A percentile compares a stretch with the other conserved stretches of the same genome.
Evolutionary conservation across 2,888 invertebrate genomes (phyloP).

Genomic region (Ophonus ardosiacus): DNA sequence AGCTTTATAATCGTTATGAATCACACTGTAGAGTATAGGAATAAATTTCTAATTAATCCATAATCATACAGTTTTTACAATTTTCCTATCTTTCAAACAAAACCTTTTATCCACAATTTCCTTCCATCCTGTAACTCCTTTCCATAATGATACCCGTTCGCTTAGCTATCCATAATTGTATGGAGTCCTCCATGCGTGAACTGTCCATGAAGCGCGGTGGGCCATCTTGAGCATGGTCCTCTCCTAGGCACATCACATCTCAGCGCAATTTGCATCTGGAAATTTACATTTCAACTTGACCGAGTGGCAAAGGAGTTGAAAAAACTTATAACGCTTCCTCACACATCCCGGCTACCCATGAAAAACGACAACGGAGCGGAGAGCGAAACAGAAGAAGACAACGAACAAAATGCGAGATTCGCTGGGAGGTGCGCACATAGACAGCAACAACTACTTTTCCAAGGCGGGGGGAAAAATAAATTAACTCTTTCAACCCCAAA

Average conservation of each 20-base stretch:
- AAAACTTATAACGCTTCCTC: constrained; percentile 52
- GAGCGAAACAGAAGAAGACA: constrained; percentile 28
- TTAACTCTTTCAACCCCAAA: too few species aligned
- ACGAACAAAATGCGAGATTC: constrained; percentile 14
- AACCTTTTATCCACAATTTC: too few species aligned
- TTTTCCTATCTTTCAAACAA: too few species aligned
- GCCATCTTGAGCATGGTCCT: neutral
- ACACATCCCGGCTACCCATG: constrained; percentile 31
- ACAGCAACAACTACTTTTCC: neutral
- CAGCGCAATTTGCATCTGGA: constrained; percentile 34
- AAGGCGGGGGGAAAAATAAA: neutral
- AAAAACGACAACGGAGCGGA: constrained; percentile 39
- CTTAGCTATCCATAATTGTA: neutral
- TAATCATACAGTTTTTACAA: too few species aligned
- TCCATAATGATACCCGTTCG: neutral
- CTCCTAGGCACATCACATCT: constrained; percentile 1
- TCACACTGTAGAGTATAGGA: too few species aligned
- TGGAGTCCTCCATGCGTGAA: neutral
- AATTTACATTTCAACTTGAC: constrained; percentile 53
- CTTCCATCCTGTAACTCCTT: neutral
- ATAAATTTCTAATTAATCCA: too few species aligned
- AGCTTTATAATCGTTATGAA: too few species aligned
- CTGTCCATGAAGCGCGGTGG: neutral
- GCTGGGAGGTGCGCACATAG: neutral
- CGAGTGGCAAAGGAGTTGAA: constrained; percentile 49